Evolutionary conservation across 2,888 invertebrate genomes (phyloP).

Genomic region (Himalopsyche kuldschensis): DNA sequence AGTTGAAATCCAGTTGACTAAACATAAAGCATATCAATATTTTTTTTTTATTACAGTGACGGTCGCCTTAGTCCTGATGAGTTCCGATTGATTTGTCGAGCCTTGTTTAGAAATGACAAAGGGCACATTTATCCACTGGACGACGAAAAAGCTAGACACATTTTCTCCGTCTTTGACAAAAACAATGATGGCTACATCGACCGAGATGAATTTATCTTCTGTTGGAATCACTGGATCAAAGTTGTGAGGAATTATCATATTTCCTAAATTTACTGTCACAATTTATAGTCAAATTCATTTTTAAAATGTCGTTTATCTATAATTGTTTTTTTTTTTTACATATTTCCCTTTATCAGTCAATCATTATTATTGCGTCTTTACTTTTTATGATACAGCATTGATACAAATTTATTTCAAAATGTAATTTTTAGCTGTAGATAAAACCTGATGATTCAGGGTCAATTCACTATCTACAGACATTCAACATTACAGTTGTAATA

Average conservation of each 20-base stretch:
- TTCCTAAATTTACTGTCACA: no score
- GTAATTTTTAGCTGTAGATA: no score
- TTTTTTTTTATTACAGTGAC: conserved; percentile 60
- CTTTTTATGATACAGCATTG: no score
- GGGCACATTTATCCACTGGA: conserved; percentile 81
- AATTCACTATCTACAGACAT: no score
- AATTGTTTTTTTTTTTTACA: no score
- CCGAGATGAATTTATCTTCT: conserved; percentile 79
- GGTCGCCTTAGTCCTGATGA: conserved; percentile 75
- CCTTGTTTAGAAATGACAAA: conserved; percentile 82
- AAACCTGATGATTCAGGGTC: no score
- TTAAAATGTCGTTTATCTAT: no score
- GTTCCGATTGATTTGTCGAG: conserved; percentile 80
- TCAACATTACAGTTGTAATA: no score
- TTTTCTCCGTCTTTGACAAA: conserved; percentile 80
- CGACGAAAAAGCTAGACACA: conserved; percentile 69
- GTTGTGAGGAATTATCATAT: conserved; percentile 59
- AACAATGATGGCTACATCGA: conserved; percentile 77
- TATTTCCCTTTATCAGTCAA: no score
- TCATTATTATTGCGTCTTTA: no score
- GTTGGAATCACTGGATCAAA: conserved; percentile 92
- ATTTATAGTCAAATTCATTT: no score
- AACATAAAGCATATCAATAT: neutral
- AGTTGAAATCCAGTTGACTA: neutral
- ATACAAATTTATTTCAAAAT: no score